A percentile compares a stretch with the other conserved stretches of the same genome.
Evolutionary conservation across 2,888 invertebrate genomes (phyloP).

Genomic region (Oeneis ivallda): DNA sequence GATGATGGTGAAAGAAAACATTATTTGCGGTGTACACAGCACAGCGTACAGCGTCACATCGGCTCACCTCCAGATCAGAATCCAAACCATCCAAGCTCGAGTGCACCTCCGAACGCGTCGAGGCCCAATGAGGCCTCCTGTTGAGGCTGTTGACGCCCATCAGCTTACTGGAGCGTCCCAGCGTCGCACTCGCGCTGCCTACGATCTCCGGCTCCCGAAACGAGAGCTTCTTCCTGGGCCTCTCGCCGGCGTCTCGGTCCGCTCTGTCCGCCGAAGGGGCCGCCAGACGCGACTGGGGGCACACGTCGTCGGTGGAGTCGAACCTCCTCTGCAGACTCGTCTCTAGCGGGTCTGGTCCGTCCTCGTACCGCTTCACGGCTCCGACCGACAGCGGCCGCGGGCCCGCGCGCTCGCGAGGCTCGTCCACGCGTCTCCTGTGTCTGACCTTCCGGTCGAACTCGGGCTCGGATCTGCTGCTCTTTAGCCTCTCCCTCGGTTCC

Average conservation of each 20-base stretch:
- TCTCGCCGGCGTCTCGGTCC: constrained; percentile 72
- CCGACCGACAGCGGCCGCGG: constrained; percentile 67
- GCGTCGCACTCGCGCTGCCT: constrained; percentile 57
- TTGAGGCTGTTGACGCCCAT: constrained; percentile 73
- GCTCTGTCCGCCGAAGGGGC: constrained; percentile 71
- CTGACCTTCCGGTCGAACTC: constrained; percentile 64
- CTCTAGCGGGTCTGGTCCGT: constrained; percentile 58
- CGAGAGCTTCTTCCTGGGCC: constrained; percentile 92
- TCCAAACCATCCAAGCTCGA: constrained; percentile 83
- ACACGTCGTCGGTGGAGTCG: constrained; percentile 67
- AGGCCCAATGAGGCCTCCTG: constrained; percentile 60
- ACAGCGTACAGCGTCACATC: too few species aligned
- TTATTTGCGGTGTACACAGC: neutral
- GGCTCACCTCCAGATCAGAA: constrained; percentile 80
- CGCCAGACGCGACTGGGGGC: constrained; percentile 69
- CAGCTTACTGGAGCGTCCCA: constrained; percentile 68
- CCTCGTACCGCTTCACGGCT: constrained; percentile 62
- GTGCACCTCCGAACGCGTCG: constrained; percentile 59
- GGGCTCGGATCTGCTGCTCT: constrained; percentile 67
- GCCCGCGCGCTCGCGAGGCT: constrained; percentile 51
- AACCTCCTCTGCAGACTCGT: constrained; percentile 54
- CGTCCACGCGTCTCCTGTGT: constrained; percentile 65
- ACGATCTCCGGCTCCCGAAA: constrained; percentile 92
- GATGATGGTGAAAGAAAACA: neutral
- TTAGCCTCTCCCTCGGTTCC: constrained; percentile 69